Evolutionary conservation across 2,888 invertebrate species (phyloP), one percentile per base, ranked within the genome.

Genomic region (Cantharis flavilabris): DNA sequence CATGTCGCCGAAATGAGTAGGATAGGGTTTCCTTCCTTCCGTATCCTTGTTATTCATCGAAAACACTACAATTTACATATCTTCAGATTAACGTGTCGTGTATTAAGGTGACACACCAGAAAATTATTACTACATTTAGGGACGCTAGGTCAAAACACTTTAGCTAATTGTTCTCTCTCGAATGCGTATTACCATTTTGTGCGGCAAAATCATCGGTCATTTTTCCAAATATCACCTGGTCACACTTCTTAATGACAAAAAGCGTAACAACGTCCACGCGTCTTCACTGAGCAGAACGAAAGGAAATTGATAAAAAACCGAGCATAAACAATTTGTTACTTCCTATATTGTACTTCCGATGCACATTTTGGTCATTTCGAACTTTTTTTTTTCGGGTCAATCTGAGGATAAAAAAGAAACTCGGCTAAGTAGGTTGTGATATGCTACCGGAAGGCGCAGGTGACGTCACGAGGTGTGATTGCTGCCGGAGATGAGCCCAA

Each of bases 401-500:
- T 67, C 65, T 67, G 23, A 13, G 65, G 3, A n/a, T 26, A 23
- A 67, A 67, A 67, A 67, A 67, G 26, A 23, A 26, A 23, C 13
- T 23, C 23, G 23, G 65, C 67, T 77, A 77, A 77, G 77, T 76
- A 73, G 76, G 73, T 49, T 71, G 73, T 49, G 67, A 75, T 76
- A 70, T 30, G 71, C 23, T 82, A 84, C 85, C 86, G 86, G 86
- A 86, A 86, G 83, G 82, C 76, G 80, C 79, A 79, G 82, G 83
- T 84, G 84, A 85, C 84, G 85, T 84, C 85, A 85, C 80, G 84
- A 86, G 85, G 86, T 85, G 86, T 84, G 85, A 86, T 86, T 86
- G 84, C 82, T 82, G 84, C 86, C 87, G 87, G 87, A 87, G 87
- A 87, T 87, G 86, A 83, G 86, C 86, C 82, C 84, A 80, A 83